Conservation (phyloP, 2,888 invertebrate species). For the Polietes domitor region DNA sequence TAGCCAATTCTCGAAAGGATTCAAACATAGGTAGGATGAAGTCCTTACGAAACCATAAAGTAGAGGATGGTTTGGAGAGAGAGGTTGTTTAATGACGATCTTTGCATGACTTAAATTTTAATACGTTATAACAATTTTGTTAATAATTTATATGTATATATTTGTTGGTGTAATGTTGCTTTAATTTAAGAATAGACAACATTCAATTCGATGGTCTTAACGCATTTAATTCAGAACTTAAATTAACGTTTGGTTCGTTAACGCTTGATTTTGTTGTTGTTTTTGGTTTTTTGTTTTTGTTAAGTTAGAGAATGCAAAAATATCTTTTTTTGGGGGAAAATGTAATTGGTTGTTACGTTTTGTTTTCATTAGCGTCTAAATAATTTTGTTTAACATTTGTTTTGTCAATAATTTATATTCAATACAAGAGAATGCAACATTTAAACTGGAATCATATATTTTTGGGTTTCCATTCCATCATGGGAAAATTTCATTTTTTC, state of each 20-base stretch:
- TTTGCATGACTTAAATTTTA: slow-evolving; percentile 24
- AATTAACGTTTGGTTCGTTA: slow-evolving; percentile 49
- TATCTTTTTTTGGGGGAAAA: slow-evolving; percentile 47
- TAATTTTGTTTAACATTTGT: slow-evolving; percentile 22
- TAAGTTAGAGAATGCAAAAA: slow-evolving; percentile 56
- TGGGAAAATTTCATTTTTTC: not conserved
- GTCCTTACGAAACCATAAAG: no score
- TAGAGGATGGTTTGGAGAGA: not conserved
- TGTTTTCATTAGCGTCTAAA: slow-evolving; percentile 23
- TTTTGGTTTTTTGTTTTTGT: slow-evolving; percentile 32
- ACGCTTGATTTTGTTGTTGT: slow-evolving; percentile 38
- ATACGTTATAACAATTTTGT: slow-evolving; percentile 16
- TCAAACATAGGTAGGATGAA: not conserved
- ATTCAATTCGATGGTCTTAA: slow-evolving; percentile 76
- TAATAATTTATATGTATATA: slow-evolving; percentile 2
- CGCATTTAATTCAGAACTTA: slow-evolving; percentile 69
- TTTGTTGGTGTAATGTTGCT: slow-evolving; percentile 40
- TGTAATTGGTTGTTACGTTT: slow-evolving; percentile 55
- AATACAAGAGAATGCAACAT: slow-evolving; percentile 54
- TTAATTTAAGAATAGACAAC: slow-evolving; percentile 58
- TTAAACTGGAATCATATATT: slow-evolving; percentile 16
- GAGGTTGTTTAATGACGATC: not conserved
- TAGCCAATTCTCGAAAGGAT: not conserved
- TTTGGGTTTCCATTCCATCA: not conserved
- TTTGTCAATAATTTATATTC: slow-evolving; percentile 5